phyloP scores from a whole-genome alignment of 1,140 invertebrate species.

The Papilio glaucus region DNA sequence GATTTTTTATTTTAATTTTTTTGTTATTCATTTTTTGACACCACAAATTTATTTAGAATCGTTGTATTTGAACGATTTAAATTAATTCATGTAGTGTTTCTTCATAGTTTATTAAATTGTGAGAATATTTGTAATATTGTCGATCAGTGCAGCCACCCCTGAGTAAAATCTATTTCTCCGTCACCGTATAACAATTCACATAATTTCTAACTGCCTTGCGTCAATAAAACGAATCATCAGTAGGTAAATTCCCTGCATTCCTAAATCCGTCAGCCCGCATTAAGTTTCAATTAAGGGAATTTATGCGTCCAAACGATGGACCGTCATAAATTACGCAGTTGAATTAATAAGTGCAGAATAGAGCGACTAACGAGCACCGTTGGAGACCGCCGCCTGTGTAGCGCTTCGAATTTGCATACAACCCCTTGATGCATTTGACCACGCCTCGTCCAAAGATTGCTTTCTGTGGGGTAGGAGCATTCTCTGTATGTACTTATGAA shows the following conservation, averaged over 20 bases:
- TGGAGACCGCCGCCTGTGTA: constrained; percentile 59
- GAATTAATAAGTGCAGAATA: constrained; percentile 79
- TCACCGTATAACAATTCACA: constrained; percentile 35
- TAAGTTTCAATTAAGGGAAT: constrained; percentile 77
- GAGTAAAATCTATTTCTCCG: constrained; percentile 14
- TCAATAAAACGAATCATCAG: constrained; percentile 50
- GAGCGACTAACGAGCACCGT: constrained; percentile 63
- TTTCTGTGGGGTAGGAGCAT: not conserved
- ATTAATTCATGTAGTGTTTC: not conserved
- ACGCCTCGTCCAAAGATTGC: constrained; percentile 45
- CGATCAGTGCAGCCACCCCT: not conserved
- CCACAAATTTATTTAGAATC: too few relatives aligned
- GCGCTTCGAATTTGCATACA: constrained; percentile 76
- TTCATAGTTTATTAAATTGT: not conserved
- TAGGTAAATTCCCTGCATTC: constrained; percentile 37
- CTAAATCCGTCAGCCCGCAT: constrained; percentile 65
- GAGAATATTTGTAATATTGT: not conserved
- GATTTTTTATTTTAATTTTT: too few relatives aligned
- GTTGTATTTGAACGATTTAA: not conserved
- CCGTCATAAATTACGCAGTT: constrained; percentile 72
- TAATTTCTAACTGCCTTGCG: constrained; percentile 50
- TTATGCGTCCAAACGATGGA: constrained; percentile 61
- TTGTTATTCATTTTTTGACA: too few relatives aligned
- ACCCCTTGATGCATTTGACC: constrained; percentile 57
- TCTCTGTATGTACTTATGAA: not conserved